Percentiles rank a stretch among this genome's conserved stretches.
phyloP scores from a whole-genome alignment of 2,888 invertebrate species.

The Pseudococcus longispinus region DNA sequence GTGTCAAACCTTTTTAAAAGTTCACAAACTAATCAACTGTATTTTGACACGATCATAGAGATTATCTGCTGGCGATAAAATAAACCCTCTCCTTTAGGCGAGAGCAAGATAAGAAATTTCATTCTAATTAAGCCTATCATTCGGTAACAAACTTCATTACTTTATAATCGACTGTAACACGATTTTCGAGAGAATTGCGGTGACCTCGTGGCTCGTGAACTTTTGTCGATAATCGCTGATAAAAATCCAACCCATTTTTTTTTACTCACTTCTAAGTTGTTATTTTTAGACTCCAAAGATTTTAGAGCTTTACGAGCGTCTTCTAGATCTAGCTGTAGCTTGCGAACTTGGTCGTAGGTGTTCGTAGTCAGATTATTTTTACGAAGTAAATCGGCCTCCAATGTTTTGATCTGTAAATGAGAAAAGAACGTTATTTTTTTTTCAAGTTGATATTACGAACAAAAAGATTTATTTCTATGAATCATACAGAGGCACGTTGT shows the following conservation, averaged over 20 bases:
- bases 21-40: not conserved
- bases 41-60: not conserved
- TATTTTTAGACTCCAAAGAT: slow-evolving; percentile 45
- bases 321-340: slow-evolving; percentile 39
- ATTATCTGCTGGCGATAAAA: not conserved
- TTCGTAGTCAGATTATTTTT: slow-evolving; percentile 47
- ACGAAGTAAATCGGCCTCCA: slow-evolving; percentile 47
- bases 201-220: not conserved
- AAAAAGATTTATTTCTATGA: not conserved
- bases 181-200: not conserved
- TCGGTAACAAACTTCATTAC: not conserved
- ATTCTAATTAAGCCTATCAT: not conserved
- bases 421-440: not conserved
- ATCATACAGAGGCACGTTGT: not conserved
- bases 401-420: slow-evolving; percentile 39
- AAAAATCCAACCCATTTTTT: not conserved
- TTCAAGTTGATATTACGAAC: not conserved
- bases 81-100: not conserved
- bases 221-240: not conserved
- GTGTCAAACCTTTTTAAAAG: not conserved
- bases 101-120: not conserved
- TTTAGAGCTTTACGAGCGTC: slow-evolving; percentile 44
- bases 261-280: slow-evolving; percentile 46
- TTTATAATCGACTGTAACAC: not conserved
- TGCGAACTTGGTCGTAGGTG: slow-evolving; percentile 51